phyloP scores from a whole-genome alignment of 1,140 invertebrate species.

The Nymphalis io region DNA sequence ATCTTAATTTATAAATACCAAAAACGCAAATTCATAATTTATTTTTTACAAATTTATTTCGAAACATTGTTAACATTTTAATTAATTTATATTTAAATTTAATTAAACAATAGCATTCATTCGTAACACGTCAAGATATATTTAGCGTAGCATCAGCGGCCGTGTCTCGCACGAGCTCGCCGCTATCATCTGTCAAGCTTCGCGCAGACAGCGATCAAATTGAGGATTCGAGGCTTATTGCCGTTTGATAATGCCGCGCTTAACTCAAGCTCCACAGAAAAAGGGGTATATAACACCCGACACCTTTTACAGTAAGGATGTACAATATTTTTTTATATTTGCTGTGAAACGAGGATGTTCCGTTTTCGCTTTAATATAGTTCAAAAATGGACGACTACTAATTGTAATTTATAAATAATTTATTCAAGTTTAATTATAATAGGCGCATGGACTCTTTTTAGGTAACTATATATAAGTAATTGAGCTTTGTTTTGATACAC shows the following conservation, averaged over 20 bases:
- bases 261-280: slow-evolving; percentile 24
- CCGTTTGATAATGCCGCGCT: slow-evolving; percentile 48
- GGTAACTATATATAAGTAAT: no score
- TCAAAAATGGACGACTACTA: no score
- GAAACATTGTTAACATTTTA: no score
- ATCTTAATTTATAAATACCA: no score
- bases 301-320: background rate
- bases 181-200: slow-evolving; percentile 58
- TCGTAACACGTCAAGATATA: slow-evolving; percentile 11
- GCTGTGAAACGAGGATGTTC: background rate
- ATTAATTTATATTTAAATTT: background rate
- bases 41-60: no score
- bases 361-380: no score
- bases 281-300: background rate
- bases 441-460: no score
- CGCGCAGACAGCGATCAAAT: slow-evolving; percentile 55
- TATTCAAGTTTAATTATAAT: no score
- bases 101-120: slow-evolving; percentile 2
- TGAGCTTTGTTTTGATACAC: no score
- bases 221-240: slow-evolving; percentile 55
- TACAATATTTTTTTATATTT: background rate
- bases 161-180: slow-evolving; percentile 8
- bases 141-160: slow-evolving; percentile 3
- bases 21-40: no score
- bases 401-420: no score